Percentiles rank a stretch among this genome's conserved stretches.
Conservation (phyloP, 2,113 vertebrate species). For the Emydura subglobosa region DNA sequence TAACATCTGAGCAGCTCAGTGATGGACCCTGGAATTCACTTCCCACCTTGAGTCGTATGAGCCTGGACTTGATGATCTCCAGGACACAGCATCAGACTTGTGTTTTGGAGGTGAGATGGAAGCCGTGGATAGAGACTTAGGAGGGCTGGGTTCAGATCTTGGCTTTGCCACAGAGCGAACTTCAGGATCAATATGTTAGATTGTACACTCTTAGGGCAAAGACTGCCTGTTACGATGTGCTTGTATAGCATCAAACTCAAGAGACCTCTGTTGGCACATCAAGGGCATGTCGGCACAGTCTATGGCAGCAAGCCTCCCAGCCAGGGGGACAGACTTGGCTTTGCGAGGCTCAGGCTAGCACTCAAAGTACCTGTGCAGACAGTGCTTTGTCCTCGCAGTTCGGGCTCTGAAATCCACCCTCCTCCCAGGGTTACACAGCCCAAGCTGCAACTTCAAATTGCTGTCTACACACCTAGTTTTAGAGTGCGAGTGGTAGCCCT, state of each 20-base stretch:
- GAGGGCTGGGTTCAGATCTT: neutral
- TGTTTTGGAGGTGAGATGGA: neutral
- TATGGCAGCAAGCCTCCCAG: neutral
- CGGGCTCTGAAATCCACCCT: neutral
- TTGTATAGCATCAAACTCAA: constrained; percentile 23
- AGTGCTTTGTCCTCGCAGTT: too few species aligned
- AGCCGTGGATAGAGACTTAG: neutral
- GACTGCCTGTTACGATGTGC: neutral
- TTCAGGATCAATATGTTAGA: neutral
- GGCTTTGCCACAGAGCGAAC: neutral
- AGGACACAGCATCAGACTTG: neutral
- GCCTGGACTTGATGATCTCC: neutral
- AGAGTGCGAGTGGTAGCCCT: too few species aligned
- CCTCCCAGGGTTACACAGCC: too few species aligned
- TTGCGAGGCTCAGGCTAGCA: too few species aligned
- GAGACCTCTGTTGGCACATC: constrained; percentile 20
- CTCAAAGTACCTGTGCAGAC: too few species aligned
- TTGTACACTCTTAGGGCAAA: neutral
- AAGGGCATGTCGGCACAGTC: rapidly evolving
- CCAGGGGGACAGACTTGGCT: too few species aligned
- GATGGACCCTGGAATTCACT: neutral
- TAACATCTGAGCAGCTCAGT: neutral
- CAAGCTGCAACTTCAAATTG: neutral
- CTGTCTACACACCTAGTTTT: neutral
- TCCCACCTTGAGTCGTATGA: neutral